Evolutionary conservation across 1,140 invertebrate species (phyloP).

Genomic region (Hylaeus volcanicus): DNA sequence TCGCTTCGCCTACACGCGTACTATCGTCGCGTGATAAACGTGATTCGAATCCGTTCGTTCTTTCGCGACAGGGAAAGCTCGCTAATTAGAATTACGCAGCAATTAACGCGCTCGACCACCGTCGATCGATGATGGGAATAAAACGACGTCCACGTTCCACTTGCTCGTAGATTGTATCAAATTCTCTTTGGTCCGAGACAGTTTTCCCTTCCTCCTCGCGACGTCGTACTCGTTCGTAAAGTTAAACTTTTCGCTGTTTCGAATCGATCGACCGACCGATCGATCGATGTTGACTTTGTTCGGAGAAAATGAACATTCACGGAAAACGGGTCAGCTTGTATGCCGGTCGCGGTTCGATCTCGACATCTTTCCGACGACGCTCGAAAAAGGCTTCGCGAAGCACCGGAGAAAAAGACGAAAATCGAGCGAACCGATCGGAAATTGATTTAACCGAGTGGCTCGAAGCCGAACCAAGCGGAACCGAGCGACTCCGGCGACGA

Average conservation of each 20-base stretch:
- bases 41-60: not conserved
- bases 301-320: not conserved
- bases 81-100: not conserved
- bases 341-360: not conserved
- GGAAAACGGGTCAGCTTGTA: not conserved
- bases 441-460: not conserved
- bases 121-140: too few relatives aligned
- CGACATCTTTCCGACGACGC: not conserved
- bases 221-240: too few relatives aligned
- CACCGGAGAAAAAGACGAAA: not conserved
- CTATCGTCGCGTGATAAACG: slow-evolving; percentile 13
- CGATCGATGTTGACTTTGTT: too few relatives aligned
- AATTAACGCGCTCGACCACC: not conserved
- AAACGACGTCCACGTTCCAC: too few relatives aligned
- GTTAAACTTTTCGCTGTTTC: too few relatives aligned
- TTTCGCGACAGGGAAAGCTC: not conserved
- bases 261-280: too few relatives aligned
- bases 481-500: not conserved
- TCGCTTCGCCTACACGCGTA: not conserved
- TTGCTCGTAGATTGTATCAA: too few relatives aligned
- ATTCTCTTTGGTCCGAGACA: too few relatives aligned
- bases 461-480: not conserved
- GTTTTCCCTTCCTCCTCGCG: too few relatives aligned
- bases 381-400: not conserved
- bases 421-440: slow-evolving; percentile 6